phyloP scores from a whole-genome alignment of 2,797 vertebrate genomes.

The Loriculus beryllinus region DNA sequence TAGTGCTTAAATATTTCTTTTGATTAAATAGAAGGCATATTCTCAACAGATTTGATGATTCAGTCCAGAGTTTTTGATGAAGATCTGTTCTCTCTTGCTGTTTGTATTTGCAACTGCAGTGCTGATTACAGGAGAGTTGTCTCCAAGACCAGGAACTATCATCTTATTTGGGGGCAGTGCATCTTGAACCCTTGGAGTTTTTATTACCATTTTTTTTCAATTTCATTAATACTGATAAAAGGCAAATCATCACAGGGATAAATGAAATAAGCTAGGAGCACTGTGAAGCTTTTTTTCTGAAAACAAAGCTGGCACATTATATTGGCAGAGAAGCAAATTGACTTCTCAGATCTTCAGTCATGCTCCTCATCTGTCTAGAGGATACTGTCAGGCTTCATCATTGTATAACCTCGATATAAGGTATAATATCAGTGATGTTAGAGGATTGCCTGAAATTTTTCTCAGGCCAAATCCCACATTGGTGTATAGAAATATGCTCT shows the following conservation, averaged over 20 bases:
- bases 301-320: not conserved
- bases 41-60: conserved; percentile 60
- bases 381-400: not conserved
- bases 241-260: not conserved
- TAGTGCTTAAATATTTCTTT: conserved; percentile 55
- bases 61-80: conserved; percentile 18
- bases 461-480: not conserved
- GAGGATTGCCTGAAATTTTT: conserved; percentile 1
- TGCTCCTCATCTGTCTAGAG: not conserved
- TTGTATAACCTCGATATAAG: not conserved
- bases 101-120: conserved; percentile 20
- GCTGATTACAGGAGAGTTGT: not conserved
- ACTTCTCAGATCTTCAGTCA: not conserved
- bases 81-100: conserved; percentile 9
- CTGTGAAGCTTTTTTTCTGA: not conserved
- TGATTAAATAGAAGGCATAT: conserved; percentile 47
- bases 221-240: not conserved
- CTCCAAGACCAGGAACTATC: not conserved
- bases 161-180: conserved; percentile 2
- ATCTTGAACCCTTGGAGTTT: not conserved
- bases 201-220: not conserved
- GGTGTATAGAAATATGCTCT: not conserved
- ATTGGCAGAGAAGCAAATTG: not conserved
- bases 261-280: not conserved
- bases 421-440: not conserved